phyloP scores from a whole-genome alignment of 1,140 invertebrate genomes.

The Drosophila nigromelanica region DNA sequence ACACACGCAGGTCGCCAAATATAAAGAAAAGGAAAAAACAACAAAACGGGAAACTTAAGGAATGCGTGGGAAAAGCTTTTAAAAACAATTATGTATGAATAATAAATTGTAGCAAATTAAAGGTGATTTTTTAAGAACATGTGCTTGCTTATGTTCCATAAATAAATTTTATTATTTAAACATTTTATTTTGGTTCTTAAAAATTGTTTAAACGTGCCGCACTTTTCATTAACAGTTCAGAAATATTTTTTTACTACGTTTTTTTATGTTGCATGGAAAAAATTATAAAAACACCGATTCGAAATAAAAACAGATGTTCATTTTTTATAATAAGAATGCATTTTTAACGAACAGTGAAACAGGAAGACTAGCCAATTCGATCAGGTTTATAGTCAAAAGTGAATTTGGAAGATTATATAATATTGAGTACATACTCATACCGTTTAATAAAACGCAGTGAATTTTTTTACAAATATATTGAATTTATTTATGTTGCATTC shows the following conservation, averaged over 20 bases:
- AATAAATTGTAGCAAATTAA: slow-evolving; percentile 80
- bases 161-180: slow-evolving; percentile 71
- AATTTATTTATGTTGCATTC: slow-evolving; percentile 69
- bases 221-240: neutral
- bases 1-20: slow-evolving; percentile 38
- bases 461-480: slow-evolving; percentile 69
- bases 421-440: neutral
- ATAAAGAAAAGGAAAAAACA: slow-evolving; percentile 30
- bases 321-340: slow-evolving; percentile 51
- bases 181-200: slow-evolving; percentile 32
- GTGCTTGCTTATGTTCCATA: slow-evolving; percentile 68
- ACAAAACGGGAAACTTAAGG: slow-evolving; percentile 13
- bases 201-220: slow-evolving; percentile 2
- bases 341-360: slow-evolving; percentile 42
- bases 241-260: neutral
- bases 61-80: slow-evolving; percentile 63
- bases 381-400: too few species aligned
- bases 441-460: slow-evolving; percentile 7
- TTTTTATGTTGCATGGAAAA: slow-evolving; percentile 21
- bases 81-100: slow-evolving; percentile 69
- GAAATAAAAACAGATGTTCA: slow-evolving; percentile 41
- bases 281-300: slow-evolving; percentile 57
- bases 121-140: slow-evolving; percentile 76
- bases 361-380: too few species aligned
- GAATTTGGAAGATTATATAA: too few species aligned